Base-by-base conservation (phyloP, 2,797 vertebrate species). In the Pseudomugil tenellus region DNA sequence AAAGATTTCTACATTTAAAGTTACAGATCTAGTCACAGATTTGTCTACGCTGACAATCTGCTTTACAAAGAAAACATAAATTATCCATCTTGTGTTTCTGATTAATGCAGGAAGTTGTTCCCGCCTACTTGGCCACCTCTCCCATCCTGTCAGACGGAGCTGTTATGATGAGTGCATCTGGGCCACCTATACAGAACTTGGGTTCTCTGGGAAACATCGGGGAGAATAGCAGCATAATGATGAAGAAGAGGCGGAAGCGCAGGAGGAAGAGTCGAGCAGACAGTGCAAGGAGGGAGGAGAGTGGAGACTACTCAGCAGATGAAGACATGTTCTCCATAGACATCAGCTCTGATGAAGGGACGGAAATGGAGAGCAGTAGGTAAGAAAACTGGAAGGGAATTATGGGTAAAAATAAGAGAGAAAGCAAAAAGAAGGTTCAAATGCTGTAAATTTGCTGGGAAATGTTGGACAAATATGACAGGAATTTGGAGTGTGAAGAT, bases 301-400 rank as follows among this genome's bases (percentile, higher is more conserved):
- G 75, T 43, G 82, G 72, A 4, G 94, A 96, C 79, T 95, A 96
- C 0, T 95, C 95, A 0, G 96, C 95, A 53, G 95, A 95, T 0
- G 96, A 98, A n/a, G 95, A 97, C 67, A 94, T 98, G 95, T 98
- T 98, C 77, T 91, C 94, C 67, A 97, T 98, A 16, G 96, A 98
- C 85, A 96, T 98, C 84, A 97, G 95, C 84, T 97, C 96, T 0
- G 95, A 97, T 0, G 96, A 97, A 68, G 95, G 94, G 59, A 61
- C 71, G 0, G 95, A 94, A 0, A 87, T 82, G 65, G 86, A 90
- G 46, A 81, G 11, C 77, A 87, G 29, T 74, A 89, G 84, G 89
- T 91, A 63, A 16, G 28, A 26, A 55, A 26, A 19, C 19, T 13
- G 13, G 11, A 25, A 34, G 13, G 11, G 11, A 39, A 14, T 21